phyloP scores from a whole-genome alignment of 2,888 invertebrate species.

The Pterostichus niger region DNA sequence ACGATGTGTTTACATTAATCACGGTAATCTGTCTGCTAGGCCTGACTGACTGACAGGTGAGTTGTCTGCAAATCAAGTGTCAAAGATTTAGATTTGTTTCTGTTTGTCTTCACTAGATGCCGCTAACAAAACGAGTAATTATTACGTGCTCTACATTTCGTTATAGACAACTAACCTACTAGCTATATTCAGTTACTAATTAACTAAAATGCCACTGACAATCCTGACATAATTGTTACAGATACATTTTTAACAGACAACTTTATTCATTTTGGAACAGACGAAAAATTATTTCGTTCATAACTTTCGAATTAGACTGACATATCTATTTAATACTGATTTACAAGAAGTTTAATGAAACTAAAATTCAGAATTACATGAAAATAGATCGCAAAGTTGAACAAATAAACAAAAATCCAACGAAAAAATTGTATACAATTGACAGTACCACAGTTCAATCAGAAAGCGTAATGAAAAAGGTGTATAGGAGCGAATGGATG shows the following conservation, averaged over 20 bases:
- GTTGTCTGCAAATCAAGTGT: slow-evolving; percentile 60
- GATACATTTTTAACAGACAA: background rate
- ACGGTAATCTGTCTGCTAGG: slow-evolving; percentile 42
- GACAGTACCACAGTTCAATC: too few species aligned
- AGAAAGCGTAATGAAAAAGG: too few species aligned
- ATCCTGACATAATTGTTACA: slow-evolving; percentile 20
- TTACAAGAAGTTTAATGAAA: too few species aligned
- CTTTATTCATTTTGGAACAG: background rate
- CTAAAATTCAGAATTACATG: too few species aligned
- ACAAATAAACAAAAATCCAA: too few species aligned
- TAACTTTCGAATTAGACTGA: too few species aligned
- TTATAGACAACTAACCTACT: slow-evolving; percentile 6
- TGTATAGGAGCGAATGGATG: too few species aligned
- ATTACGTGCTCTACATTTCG: slow-evolving; percentile 40
- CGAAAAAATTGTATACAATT: too few species aligned
- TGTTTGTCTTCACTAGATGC: slow-evolving; percentile 31
- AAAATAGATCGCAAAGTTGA: too few species aligned
- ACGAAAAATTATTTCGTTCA: too few species aligned
- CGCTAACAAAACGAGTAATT: slow-evolving; percentile 22
- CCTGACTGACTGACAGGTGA: slow-evolving; percentile 65
- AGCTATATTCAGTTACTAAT: slow-evolving; percentile 11
- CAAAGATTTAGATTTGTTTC: slow-evolving; percentile 45
- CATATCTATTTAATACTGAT: too few species aligned
- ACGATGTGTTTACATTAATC: slow-evolving; percentile 66
- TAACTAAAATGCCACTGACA: slow-evolving; percentile 21